Conservation (phyloP, 2,113 vertebrate genomes). For the Corvus hawaiiensis region DNA sequence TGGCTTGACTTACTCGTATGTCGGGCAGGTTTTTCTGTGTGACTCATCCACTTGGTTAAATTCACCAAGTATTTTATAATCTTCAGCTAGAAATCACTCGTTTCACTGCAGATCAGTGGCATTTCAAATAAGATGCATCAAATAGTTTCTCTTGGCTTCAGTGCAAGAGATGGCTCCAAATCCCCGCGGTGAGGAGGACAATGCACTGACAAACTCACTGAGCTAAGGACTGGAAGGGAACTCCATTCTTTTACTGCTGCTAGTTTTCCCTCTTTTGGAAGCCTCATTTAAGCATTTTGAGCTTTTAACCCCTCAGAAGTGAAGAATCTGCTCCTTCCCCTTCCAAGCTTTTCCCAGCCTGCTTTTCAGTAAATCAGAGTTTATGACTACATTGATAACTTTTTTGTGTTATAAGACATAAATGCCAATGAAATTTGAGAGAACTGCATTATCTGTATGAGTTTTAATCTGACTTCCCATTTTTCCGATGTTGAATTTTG, state of each 20-base stretch:
- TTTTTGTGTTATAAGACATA: background rate
- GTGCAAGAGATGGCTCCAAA: background rate
- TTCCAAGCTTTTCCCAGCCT: background rate
- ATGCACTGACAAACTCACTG: background rate
- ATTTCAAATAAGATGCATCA: background rate
- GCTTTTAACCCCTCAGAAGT: background rate
- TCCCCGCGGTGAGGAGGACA: background rate
- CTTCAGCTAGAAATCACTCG: background rate
- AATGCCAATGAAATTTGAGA: background rate
- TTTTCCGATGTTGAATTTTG: background rate
- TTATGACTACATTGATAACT: background rate
- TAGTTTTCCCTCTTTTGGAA: background rate
- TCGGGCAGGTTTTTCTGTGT: conserved; percentile 20
- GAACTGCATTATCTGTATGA: background rate
- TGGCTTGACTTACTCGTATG: conserved; percentile 6
- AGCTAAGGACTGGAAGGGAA: background rate
- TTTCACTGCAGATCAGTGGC: background rate
- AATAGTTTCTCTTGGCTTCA: background rate
- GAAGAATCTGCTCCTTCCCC: background rate
- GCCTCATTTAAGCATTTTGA: background rate
- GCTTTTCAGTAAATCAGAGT: background rate
- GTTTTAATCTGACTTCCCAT: background rate
- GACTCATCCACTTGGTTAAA: background rate
- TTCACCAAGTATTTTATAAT: background rate
- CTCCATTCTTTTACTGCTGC: background rate